Conservation (phyloP, 2,888 invertebrate genomes). For the Argyresthia albistria region DNA sequence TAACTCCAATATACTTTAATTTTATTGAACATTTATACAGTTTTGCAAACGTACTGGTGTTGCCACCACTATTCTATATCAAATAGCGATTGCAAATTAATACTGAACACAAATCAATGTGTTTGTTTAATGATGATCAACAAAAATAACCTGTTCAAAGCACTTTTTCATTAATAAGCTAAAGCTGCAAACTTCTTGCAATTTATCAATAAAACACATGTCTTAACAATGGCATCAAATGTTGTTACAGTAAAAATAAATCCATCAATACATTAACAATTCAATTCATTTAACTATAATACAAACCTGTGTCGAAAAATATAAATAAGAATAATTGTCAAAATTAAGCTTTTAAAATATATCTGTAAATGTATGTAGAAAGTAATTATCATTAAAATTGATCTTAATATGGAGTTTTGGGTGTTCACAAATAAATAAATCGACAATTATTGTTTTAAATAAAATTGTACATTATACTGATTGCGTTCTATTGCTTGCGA, state of each 20-base stretch:
- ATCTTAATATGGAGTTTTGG: not conserved
- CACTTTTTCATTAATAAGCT: not conserved
- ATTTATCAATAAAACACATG: not conserved
- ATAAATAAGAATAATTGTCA: not conserved
- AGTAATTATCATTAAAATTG: not conserved
- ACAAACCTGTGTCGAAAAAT: constrained; percentile 7
- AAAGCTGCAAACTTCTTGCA: constrained; percentile 1
- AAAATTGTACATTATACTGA: constrained; percentile 9
- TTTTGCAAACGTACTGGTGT: constrained; percentile 5
- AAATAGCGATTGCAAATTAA: constrained; percentile 8
- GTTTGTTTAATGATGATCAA: constrained; percentile 4
- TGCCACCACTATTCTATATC: constrained; percentile 7
- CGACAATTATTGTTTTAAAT: not conserved
- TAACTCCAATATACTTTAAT: constrained; percentile 34
- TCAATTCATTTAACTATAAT: not conserved
- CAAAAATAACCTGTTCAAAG: not conserved
- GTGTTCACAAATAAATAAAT: not conserved
- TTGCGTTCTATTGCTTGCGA: constrained; percentile 8
- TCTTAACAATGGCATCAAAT: constrained; percentile 1
- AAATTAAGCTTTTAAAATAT: constrained; percentile 6
- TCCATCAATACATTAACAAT: constrained; percentile 1
- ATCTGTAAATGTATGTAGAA: not conserved
- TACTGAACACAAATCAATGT: constrained; percentile 11
- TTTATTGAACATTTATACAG: constrained; percentile 33
- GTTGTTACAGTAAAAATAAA: not conserved